These are phyloP conservation scores for Oligia strigilis DNA, from an alignment of 2,888 invertebrate species.

Conservation along the genomic window DNA sequence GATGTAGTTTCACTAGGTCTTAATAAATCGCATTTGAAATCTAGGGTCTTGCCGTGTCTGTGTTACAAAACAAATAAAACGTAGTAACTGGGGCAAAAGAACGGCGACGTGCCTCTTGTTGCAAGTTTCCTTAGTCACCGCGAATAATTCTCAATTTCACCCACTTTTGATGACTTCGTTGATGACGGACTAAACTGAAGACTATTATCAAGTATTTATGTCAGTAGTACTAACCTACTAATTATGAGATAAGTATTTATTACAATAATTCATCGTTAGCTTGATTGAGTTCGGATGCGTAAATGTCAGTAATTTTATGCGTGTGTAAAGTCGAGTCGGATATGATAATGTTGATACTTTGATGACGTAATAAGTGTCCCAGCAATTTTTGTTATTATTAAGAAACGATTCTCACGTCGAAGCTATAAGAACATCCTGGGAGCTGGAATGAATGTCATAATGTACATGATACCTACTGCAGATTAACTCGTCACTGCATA, in stretches of 20 bases:
- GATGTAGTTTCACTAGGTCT: slow-evolving; percentile 58
- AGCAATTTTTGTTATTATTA: slow-evolving; percentile 3
- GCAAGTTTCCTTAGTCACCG: slow-evolving; percentile 64
- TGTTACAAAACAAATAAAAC: slow-evolving; percentile 70
- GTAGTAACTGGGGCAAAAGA: slow-evolving; percentile 68
- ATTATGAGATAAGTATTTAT: neutral
- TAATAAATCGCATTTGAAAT: slow-evolving; percentile 60
- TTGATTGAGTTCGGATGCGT: neutral
- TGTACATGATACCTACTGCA: slow-evolving; percentile 34
- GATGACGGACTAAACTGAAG: slow-evolving; percentile 1
- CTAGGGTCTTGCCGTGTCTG: slow-evolving; percentile 65
- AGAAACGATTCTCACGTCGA: slow-evolving; percentile 29
- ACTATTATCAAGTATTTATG: neutral
- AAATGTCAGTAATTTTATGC: slow-evolving; percentile 10
- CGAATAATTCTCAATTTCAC: slow-evolving; percentile 68
- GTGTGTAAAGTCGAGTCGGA: slow-evolving; percentile 8
- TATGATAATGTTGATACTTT: slow-evolving; percentile 16
- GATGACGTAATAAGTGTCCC: slow-evolving; percentile 31
- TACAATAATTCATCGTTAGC: neutral
- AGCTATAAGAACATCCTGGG: slow-evolving; percentile 35
- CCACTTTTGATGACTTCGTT: slow-evolving; percentile 54
- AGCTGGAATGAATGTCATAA: slow-evolving; percentile 37
- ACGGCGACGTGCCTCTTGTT: slow-evolving; percentile 62
- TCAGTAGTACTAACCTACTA: neutral
- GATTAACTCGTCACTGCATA: slow-evolving; percentile 59